Evolutionary conservation across 2,888 invertebrate species (phyloP), one percentile per base, ranked within the genome.

Genomic region (Nycteola revayana): DNA sequence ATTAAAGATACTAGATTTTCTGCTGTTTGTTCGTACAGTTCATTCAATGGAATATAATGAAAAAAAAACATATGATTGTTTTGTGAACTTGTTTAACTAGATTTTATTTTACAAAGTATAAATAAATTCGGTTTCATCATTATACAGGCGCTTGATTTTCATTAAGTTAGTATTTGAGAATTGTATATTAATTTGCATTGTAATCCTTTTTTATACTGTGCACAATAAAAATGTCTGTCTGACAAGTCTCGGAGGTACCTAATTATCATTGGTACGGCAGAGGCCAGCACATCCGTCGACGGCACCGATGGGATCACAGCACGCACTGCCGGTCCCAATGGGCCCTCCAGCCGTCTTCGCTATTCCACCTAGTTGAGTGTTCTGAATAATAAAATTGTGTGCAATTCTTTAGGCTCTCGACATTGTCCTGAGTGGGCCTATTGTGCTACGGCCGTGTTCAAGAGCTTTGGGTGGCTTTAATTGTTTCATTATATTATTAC

Each of bases 351-450:
- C 62, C 60, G 62, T 54, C 69, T 74, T 73, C 68, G 66, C 72
- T 75, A 75, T n/a, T 74, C 61, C 55, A 66, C 65, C 57, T 53
- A 56, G 52, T 70, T 61, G 65, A 74, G 75, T 69, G 60, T 47
- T 55, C 53, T 58, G 67, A 68, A 78, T 72, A 75, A 77, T 71
- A 76, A 68, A 73, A 71, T 62, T 65, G 66, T 69, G 62, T 68
- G 61, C 63, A 64, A 66, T 68, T 68, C 61, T 68, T 66, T 57
- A 56, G 49, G 47, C 60, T 45, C 68, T 70, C 46, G 36, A 66
- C 60, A 53, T 47, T 67, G 62, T 69, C 67, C 69, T 51, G 57
- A 53, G 35, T 58, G 56, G 56, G 55, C 48, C 69, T 60, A 69
- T 75, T 76, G 69, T 75, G 66, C 70, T 47, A 46, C 47, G 54